Evolutionary conservation across 2,888 invertebrate genomes (phyloP), one percentile per base, ranked within the genome.

Genomic region (Macrosoma leucophasiata): DNA sequence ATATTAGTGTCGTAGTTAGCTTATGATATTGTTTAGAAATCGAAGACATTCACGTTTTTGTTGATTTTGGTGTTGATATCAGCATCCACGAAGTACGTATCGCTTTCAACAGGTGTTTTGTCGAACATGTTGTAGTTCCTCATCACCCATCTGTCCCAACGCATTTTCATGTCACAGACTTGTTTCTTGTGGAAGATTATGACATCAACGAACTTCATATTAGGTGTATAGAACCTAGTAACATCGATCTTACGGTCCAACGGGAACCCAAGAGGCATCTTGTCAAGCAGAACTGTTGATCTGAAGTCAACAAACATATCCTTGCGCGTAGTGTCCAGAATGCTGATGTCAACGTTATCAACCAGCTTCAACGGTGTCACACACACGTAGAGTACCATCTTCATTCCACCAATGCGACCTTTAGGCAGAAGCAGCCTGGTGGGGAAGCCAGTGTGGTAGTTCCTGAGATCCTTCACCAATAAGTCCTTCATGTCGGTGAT

Each of bases 351-450:
- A 14, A 71, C 61, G 38, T 73, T 73, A 19, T 79, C 75, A 1
- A 78, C 69, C 31, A 71, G 29, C 44, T 69, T 78, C 52, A 86
- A 66, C 19, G 89, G 88, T 21, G 82, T 81, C 8, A 90, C 81
- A 41, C 89, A 86, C 27, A 88, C 85, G 70, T 88, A 90, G 22
- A 92, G 49, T 55, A 88, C 79, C 82, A 88, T 86, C 11, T 86
- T 82, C 73, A 89, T 76, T 32, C 93, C 93, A 37, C 87, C 87
- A 32, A 74, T 69, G 45, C 68, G 86, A 57, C 94, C 94, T 56
- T 81, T 90, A 15, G 94, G 93, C 34, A 94, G 73, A 20, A 92
- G 61, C 26, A 92, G 77, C 46, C 91, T 89, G 12, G 87, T 82
- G 2, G 93, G 93, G 85, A 90, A 90, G 29, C 89, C 89, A 39